Evolutionary conservation across 2,797 vertebrate genomes (phyloP), one percentile per base, ranked within the genome.

Genomic region (Sciurus carolinensis): DNA sequence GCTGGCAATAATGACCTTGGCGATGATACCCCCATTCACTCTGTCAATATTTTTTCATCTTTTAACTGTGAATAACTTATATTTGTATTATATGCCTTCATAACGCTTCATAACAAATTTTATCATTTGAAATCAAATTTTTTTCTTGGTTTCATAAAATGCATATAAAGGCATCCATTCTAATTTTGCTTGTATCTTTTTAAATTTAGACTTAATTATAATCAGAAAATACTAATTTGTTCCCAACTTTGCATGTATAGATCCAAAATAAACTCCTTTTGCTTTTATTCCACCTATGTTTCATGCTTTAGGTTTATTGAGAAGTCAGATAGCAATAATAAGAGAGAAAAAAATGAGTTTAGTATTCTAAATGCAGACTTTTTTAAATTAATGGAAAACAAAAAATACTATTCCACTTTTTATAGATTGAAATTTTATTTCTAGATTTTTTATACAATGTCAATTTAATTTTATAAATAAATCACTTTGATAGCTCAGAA

Each of bases 381-480:
- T 84, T 88, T 91, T 94, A 87, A 57, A 71, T 80, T 87, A 90
- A 85, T 83, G 8, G 26, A 66, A 93, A 95, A 84, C 88, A 24
- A 30, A 67, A 96, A 97, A 86, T 84, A 24, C n/a, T 95, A 75
- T 71, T 96, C 42, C 12, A 75, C 5, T 87, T 76, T 87, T 87
- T 59, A 62, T 71, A 26, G 20, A 39, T 26, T 86, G 36, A 95
- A 95, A 75, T 87, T 95, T 95, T 44, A 69, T 80, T 94, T 96
- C 57, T 66, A 81, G 22, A 87, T 72, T 3, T 72, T 62, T 86
- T 85, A 66, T 7, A 82, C 7, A 72, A n/a, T 72, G 72, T 76
- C 36, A 64, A 72, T 62, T 96, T 91, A 72, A 72, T 82, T 96
- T 95, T 96, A 80, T 80, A 95, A 91, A 24, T 92, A 47, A 93